Conservation (phyloP, 1,140 invertebrate genomes). For the Atta colombica region DNA sequence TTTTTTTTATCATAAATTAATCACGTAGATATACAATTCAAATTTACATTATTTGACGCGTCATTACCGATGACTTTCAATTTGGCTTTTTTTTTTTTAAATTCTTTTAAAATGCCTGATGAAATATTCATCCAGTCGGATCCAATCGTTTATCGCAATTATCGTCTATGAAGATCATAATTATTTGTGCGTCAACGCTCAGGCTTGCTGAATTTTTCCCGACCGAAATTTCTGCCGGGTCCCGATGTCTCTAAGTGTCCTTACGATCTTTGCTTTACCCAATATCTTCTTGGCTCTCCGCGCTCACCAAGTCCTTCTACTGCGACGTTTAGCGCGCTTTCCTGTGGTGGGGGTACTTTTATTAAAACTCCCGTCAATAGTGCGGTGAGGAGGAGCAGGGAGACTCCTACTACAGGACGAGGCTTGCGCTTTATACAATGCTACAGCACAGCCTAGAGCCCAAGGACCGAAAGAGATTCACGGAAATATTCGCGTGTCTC, state of each 20-base stretch:
- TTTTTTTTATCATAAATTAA: constrained; percentile 6
- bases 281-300: constrained; percentile 78
- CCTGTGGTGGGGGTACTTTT: constrained; percentile 79
- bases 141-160: constrained; percentile 46
- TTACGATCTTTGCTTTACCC: constrained; percentile 79
- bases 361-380: constrained; percentile 81
- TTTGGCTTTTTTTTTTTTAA: background rate
- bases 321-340: constrained; percentile 74
- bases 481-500: constrained; percentile 47
- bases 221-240: constrained; percentile 64
- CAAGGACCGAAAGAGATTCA: constrained; percentile 65
- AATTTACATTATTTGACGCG: background rate
- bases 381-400: constrained; percentile 75
- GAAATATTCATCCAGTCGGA: constrained; percentile 51
- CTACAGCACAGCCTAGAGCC: constrained; percentile 76
- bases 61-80: background rate
- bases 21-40: background rate
- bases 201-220: constrained; percentile 65
- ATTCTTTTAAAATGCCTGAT: constrained; percentile 5
- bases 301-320: constrained; percentile 76
- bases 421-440: constrained; percentile 79
- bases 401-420: constrained; percentile 77
- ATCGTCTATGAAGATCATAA: constrained; percentile 49
- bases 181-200: constrained; percentile 50
- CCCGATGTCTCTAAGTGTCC: constrained; percentile 75